These are phyloP conservation scores for Mechanitis messenoides DNA, from an alignment of 2,888 invertebrate genomes.

Conservation along the genomic window DNA sequence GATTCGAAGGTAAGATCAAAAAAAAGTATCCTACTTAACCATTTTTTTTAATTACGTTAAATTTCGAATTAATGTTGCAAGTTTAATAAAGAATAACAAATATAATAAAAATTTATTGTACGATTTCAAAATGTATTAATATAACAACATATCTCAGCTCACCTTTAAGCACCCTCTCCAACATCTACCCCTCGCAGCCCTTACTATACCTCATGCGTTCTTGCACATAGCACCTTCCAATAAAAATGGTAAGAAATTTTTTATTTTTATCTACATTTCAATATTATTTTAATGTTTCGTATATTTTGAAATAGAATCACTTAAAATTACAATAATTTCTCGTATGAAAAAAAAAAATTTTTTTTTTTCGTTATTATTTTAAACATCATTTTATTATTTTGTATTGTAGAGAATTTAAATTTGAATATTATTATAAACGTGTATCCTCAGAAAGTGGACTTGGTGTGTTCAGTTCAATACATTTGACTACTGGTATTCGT, in stretches of 20 bases:
- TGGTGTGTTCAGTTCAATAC: constrained; percentile 54
- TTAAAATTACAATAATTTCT: too few species aligned
- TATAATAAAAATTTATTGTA: neutral
- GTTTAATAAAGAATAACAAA: too few species aligned
- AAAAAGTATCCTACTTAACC: too few species aligned
- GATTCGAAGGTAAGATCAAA: constrained; percentile 44
- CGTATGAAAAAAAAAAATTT: too few species aligned
- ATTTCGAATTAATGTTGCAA: too few species aligned
- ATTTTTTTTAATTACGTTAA: too few species aligned
- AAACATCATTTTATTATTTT: too few species aligned
- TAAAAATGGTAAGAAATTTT: constrained; percentile 48
- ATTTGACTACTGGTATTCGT: constrained; percentile 54
- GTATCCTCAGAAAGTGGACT: constrained; percentile 49
- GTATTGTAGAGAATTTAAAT: too few species aligned
- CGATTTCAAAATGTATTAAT: neutral
- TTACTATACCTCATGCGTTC: constrained; percentile 55
- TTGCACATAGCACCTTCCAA: constrained; percentile 54
- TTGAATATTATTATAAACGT: neutral
- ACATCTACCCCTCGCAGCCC: constrained; percentile 54
- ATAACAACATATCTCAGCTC: constrained; percentile 34
- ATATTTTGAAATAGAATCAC: too few species aligned
- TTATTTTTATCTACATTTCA: too few species aligned
- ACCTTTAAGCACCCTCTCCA: constrained; percentile 39
- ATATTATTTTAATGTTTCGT: too few species aligned
- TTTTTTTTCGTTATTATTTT: too few species aligned